Evolutionary conservation across 2,113 vertebrate genomes (phyloP), one percentile per base, ranked within the genome.

Genomic region (Pelecanus crispus): DNA sequence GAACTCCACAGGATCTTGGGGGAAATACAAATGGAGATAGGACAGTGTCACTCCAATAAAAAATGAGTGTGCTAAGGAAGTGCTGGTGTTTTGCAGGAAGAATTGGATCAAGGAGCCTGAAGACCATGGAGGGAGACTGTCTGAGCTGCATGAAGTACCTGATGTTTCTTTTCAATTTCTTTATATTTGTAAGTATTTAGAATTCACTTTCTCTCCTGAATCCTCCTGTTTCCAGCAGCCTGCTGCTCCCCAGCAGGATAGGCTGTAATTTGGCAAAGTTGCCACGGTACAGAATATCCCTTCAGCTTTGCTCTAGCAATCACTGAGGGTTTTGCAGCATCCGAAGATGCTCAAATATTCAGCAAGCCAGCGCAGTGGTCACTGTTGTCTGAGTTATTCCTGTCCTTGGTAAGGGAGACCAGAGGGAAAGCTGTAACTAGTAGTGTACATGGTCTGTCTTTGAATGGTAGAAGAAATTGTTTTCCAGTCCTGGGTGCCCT

Each of bases 81-180:
- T 75, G 63, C 81, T 86, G 65, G 17, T 97, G 50, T 98, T 97
- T 97, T 96, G 34, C 90, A 99, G 99, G 98, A 98, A 82, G 97
- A 98, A 88, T 97, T 98, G 95, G 96, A 98, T 70, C 88, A 32
- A 92, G 95, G 96, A 98, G 96, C n/a, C 93, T 95, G 96, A 97
- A 32, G 84, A 97, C 94, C 98, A 99, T 99, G 99, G 99, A 99
- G 96, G 99, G 99, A 25, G 99, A 99, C 97, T 99, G 99, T 82
- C 98, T 99, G 95, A 99, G 99, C 98, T 99, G 99, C 91, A 98
- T 99, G 98, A 99, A 99, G 96, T 99, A 99, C 78, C 98, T 99
- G 97, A 99, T 99, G 99, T 99, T 99, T 94, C 98, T 99, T 96
- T 99, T 99, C 97, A 99, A 99, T 97, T 99, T 99, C 98, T 98